Conservation (phyloP, 2,888 invertebrate species). For the Melinopterus prodromus region DNA sequence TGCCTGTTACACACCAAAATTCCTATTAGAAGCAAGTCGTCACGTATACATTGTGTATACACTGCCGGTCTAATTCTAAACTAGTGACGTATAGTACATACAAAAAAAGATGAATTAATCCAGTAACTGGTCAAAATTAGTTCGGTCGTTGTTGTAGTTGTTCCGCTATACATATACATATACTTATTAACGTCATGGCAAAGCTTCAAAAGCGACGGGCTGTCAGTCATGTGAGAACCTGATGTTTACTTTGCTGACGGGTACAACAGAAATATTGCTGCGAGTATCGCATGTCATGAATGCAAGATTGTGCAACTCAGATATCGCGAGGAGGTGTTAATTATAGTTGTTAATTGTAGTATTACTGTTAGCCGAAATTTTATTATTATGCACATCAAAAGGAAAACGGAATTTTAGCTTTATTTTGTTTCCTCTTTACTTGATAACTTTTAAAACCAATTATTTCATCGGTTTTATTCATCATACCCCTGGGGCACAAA, state of each 20-base stretch:
- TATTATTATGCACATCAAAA: too few relatives aligned
- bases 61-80: neutral
- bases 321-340: neutral
- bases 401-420: too few relatives aligned
- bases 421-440: too few relatives aligned
- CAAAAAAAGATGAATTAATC: neutral
- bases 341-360: neutral
- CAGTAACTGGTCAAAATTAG: neutral
- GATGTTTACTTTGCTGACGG: neutral
- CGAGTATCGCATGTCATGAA: neutral
- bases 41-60: too few relatives aligned
- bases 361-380: neutral
- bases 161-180: neutral
- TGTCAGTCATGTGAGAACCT: neutral
- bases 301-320: neutral
- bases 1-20: too few relatives aligned
- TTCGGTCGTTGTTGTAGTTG: neutral
- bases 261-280: neutral
- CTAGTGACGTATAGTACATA: neutral
- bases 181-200: neutral
- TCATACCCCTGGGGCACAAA: too few relatives aligned
- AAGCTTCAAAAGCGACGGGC: neutral
- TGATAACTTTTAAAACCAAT: too few relatives aligned
- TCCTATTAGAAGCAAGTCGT: too few relatives aligned
- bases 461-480: too few relatives aligned